Evolutionary conservation across 2,113 vertebrate species (phyloP), one percentile per base, ranked within the genome.

Genomic region (Agapornis roseicollis): DNA sequence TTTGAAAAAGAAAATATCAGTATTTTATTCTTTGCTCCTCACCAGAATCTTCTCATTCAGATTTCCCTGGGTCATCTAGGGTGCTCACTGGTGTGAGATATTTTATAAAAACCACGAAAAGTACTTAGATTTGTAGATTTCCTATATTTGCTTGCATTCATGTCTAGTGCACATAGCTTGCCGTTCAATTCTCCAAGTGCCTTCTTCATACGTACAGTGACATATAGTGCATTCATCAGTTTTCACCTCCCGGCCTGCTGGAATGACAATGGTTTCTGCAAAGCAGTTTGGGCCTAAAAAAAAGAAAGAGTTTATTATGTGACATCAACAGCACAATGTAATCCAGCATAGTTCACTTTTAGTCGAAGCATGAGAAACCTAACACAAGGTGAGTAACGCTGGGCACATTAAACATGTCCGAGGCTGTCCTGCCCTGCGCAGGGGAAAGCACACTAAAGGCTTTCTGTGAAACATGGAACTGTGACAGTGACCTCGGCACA

Each of bases 161-260:
- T 99, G 99, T 94, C 98, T 98, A 44, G 99, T 99, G 98, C 99
- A 99, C 98, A 99, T 99, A 35, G 99, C 99, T 97, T 99, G 99
- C 25, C 98, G 98, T 73, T 99, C 99, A 63, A 99, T 99, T 94
- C 99, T 98, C 99, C 99, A 99, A 2, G 99, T 99, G 85, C 99
- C 99, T 90, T 99, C 99, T 97, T 99, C 99, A 0, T 99, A 99
- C 33, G 99, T 99, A 92, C 99, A 99, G 98, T 99, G 99, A 94
- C 99, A 99, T 97, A 99, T 98, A 86, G 99, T 99, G 90, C 99
- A 99, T 49, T 99, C 99, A 41, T 99, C 99, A 0, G 99, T 99
- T 97, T 99, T 98, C 96, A 99, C 99, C 90, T 99, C 99, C 70
- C 99, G 98, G 68, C 99, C 99, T 3, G 99, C 99, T 66, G 99